phyloP scores from a whole-genome alignment of 1,140 invertebrate genomes.

The Latrodectus geometricus region DNA sequence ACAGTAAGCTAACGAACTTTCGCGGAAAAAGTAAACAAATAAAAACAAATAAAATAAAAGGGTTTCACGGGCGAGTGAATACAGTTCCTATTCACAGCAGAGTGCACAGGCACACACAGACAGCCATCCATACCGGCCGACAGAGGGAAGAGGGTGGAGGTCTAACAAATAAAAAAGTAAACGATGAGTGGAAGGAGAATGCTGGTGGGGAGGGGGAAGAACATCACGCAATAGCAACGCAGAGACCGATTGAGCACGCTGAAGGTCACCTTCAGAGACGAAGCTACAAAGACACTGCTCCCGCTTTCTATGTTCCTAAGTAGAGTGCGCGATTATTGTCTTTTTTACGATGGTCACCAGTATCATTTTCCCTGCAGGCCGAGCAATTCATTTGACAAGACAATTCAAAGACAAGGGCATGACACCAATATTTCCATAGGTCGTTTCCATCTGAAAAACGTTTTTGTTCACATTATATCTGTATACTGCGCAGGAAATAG shows the following conservation, averaged over 20 bases:
- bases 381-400: slow-evolving; percentile 31
- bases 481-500: no score
- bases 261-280: slow-evolving; percentile 51
- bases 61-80: slow-evolving; percentile 57
- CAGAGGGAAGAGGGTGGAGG: neutral
- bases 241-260: slow-evolving; percentile 12
- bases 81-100: slow-evolving; percentile 60
- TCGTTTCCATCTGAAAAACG: no score
- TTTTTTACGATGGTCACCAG: slow-evolving; percentile 23
- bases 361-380: slow-evolving; percentile 9
- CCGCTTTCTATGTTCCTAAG: slow-evolving; percentile 3
- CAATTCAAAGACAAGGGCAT: slow-evolving; percentile 26
- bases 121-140: slow-evolving; percentile 34
- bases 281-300: slow-evolving; percentile 14
- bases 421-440: slow-evolving; percentile 11
- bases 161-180: slow-evolving; percentile 43
- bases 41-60: slow-evolving; percentile 44
- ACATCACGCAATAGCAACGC: slow-evolving; percentile 57
- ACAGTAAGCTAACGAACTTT: slow-evolving; percentile 59
- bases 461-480: no score
- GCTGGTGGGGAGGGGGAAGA: neutral
- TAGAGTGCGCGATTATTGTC: slow-evolving; percentile 11
- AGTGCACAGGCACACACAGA: slow-evolving; percentile 50
- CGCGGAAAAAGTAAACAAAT: slow-evolving; percentile 55
- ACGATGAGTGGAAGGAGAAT: slow-evolving; percentile 28